phyloP scores from a whole-genome alignment of 2,888 invertebrate genomes.

The Drosophila bunnanda region DNA sequence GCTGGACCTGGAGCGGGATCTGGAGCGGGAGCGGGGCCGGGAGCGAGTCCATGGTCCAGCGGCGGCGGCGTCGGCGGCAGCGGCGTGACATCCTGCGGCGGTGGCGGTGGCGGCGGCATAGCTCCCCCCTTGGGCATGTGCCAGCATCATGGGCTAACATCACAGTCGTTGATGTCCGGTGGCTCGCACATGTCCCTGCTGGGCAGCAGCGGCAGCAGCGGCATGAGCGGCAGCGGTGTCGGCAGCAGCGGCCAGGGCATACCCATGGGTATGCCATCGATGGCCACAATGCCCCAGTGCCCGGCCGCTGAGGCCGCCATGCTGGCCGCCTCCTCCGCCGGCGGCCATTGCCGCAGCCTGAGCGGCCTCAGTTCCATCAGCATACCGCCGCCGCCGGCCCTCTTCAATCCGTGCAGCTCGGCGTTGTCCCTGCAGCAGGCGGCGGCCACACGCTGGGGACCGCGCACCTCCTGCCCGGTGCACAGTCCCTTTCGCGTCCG shows the following conservation, averaged over 20 bases:
- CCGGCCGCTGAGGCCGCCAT: conserved; percentile 77
- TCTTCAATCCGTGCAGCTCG: conserved; percentile 85
- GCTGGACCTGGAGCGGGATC: conserved; percentile 44
- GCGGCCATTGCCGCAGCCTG: conserved; percentile 79
- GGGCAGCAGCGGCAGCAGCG: conserved; percentile 77
- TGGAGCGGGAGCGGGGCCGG: conserved; percentile 69
- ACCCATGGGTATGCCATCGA: conserved; percentile 11
- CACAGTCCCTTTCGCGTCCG: conserved; percentile 85
- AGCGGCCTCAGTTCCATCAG: conserved; percentile 83
- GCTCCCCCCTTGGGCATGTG: conserved; percentile 75
- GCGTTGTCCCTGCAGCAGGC: conserved; percentile 84
- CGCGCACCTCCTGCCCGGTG: conserved; percentile 85
- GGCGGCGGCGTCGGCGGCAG: conserved; percentile 44
- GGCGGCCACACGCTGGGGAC: conserved; percentile 83
- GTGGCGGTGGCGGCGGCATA: conserved; percentile 54
- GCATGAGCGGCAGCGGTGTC: conserved; percentile 78
- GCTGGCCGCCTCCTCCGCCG: conserved; percentile 57
- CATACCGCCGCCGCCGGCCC: conserved; percentile 83
- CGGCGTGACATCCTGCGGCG: conserved; percentile 60
- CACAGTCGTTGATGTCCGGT: conserved; percentile 84
- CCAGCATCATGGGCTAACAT: conserved; percentile 79
- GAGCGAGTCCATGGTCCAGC: conserved; percentile 69
- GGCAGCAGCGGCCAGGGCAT: conserved; percentile 65
- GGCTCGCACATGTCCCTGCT: conserved; percentile 81
- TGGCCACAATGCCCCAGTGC: conserved; percentile 48